A percentile compares a stretch with the other conserved stretches of the same genome.
phyloP scores from a whole-genome alignment of 2,797 vertebrate species.

The Vespertilio murinus region DNA sequence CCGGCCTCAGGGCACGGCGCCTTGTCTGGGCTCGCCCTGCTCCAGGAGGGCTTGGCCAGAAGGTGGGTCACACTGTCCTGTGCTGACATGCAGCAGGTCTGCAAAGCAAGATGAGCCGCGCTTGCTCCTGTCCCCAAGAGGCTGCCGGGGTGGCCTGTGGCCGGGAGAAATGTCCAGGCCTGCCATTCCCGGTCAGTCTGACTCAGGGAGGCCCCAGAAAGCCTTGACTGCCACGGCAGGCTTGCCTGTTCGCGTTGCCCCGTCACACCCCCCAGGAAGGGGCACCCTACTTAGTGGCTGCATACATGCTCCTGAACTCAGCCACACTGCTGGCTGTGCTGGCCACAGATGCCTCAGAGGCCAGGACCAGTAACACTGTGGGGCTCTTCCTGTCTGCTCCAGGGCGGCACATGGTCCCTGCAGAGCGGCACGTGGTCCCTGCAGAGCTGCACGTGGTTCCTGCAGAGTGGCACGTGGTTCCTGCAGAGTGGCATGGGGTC shows the following conservation, averaged over 20 bases:
- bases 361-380: neutral
- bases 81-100: slow-evolving; percentile 20
- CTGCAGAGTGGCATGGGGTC: too few species aligned
- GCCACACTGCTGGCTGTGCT: neutral
- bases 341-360: neutral
- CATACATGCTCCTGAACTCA: neutral
- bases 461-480: too few species aligned
- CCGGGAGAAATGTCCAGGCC: neutral
- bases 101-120: neutral
- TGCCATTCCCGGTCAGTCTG: neutral
- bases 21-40: slow-evolving; percentile 47
- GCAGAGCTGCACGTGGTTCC: too few species aligned
- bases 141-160: neutral
- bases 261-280: too few species aligned
- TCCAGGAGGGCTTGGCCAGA: slow-evolving; percentile 32
- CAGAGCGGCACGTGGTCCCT: too few species aligned
- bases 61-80: slow-evolving; percentile 39
- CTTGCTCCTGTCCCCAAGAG: neutral
- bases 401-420: too few species aligned
- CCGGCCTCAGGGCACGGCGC: neutral
- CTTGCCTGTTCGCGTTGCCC: too few species aligned
- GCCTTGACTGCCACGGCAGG: neutral
- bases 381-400: neutral
- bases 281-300: neutral
- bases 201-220: neutral